Evolutionary conservation across 2,113 vertebrate genomes (phyloP).

Genomic region (Prinia subflava): DNA sequence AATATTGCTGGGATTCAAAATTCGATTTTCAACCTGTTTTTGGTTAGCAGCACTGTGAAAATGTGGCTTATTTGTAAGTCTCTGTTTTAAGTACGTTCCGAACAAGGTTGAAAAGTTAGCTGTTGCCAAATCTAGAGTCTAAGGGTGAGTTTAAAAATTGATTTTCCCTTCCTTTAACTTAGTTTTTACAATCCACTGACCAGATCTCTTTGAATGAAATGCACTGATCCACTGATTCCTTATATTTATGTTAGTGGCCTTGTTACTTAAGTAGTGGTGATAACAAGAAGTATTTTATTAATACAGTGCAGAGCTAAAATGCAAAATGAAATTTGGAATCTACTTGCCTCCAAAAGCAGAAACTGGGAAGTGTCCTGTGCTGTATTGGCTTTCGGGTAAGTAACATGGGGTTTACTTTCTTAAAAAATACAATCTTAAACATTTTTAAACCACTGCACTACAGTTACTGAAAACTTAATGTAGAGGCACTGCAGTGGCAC

Average conservation of each 20-base stretch:
- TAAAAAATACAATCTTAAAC: background rate
- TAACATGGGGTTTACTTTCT: background rate
- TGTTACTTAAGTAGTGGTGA: background rate
- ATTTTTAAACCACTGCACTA: background rate
- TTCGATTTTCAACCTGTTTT: background rate
- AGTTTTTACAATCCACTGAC: background rate
- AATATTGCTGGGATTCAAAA: background rate
- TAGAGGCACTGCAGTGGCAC: background rate
- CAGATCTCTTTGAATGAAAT: background rate
- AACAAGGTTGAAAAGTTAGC: background rate
- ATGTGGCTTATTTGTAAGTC: background rate
- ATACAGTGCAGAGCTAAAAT: conserved; percentile 87
- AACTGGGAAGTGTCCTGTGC: conserved; percentile 84
- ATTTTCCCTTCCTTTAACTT: background rate
- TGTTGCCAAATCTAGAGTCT: background rate
- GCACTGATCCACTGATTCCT: background rate
- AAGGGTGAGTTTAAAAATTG: background rate
- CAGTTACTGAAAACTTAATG: background rate
- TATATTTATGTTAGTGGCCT: background rate
- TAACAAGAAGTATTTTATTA: conserved; percentile 24
- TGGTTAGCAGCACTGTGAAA: background rate
- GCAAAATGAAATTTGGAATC: conserved; percentile 95
- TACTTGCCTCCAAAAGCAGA: conserved; percentile 92
- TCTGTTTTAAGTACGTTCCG: background rate
- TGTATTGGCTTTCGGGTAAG: conserved; percentile 94